Evolutionary conservation across 2,797 vertebrate species (phyloP), one percentile per base, ranked within the genome.

Genomic region (Menidia menidia): DNA sequence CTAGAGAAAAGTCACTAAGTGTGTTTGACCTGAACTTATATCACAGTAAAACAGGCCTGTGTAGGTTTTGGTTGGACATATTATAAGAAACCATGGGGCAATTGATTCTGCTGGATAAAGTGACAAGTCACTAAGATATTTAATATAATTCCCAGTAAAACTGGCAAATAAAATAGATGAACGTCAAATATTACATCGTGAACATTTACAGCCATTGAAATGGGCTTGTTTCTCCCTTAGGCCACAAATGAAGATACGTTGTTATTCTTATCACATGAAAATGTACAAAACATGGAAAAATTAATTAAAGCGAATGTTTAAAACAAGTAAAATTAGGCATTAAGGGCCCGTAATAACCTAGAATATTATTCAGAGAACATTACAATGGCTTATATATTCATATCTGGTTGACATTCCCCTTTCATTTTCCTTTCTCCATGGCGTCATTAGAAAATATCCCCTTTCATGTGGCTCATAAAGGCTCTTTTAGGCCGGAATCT

Each of bases 371-470:
- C 25, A 19, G 47, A 10, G 19, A 10, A 50, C 18, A 3, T 47
- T 6, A n/a, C 44, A 50, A 3, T 12, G 10, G 19, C 4, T 4
- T 19, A 50, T n/a, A 50, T 3, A 25, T 50, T 19, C 19, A 25
- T 25, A 51, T 51, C 48, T 19, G 25, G 35, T 39, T 10, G 5
- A 51, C 11, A 2, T 76, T 64, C 1, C 50, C 44, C 19, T 3
- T 1, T 8, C 1, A 1, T 4, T 59, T 33, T 56, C 43, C 42
- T 54, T 51, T 18, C 16, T 54, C 11, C 52, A 2, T 48, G 16
- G 68, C 25, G 43, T 19, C 10, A 18, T 50, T 18, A 11, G 3
- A 58, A 60, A 77, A 85, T 43, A 0, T 4, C 33, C 66, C 47
- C 3, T 44, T 2, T 43, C 11, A 60, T 15, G 16, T 33, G 25